phyloP scores from a whole-genome alignment of 2,113 vertebrate genomes.

The Arothron firmamentum region DNA sequence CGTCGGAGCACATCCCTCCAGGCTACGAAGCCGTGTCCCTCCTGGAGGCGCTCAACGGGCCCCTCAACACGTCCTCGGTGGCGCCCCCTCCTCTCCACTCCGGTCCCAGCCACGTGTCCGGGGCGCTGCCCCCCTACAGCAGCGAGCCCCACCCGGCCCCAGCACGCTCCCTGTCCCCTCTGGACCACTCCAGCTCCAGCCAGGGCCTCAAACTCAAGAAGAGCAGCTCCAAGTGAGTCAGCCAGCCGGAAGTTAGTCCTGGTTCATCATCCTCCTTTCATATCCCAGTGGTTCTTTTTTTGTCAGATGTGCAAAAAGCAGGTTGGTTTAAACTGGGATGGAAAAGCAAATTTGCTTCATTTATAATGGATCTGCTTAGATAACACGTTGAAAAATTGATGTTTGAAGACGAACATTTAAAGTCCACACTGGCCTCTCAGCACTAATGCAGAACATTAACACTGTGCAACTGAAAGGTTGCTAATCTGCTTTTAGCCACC shows the following conservation, averaged over 20 bases:
- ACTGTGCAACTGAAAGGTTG: too few relatives aligned
- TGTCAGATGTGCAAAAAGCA: neutral
- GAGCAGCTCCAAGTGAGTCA: constrained; percentile 86
- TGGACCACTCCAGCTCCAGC: constrained; percentile 79
- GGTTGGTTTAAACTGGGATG: neutral
- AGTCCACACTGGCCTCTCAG: too few relatives aligned
- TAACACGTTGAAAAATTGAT: too few relatives aligned
- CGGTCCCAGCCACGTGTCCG: constrained; percentile 72
- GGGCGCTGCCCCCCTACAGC: constrained; percentile 81
- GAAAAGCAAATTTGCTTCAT: too few relatives aligned
- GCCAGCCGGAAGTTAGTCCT: neutral
- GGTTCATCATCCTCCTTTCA: too few relatives aligned
- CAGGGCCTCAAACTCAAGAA: constrained; percentile 86
- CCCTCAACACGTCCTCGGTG: constrained; percentile 81
- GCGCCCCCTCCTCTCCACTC: constrained; percentile 78
- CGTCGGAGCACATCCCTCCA: constrained; percentile 89
- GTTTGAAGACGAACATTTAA: neutral
- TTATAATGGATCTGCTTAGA: too few relatives aligned
- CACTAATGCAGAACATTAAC: too few relatives aligned
- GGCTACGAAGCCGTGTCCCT: constrained; percentile 95
- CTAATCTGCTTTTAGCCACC: too few relatives aligned
- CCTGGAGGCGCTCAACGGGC: constrained; percentile 93
- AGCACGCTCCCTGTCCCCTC: constrained; percentile 77
- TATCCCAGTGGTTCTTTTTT: neutral
- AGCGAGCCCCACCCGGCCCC: constrained; percentile 80